Conservation (phyloP, 2,797 vertebrate species). For the Tangara arthus region DNA sequence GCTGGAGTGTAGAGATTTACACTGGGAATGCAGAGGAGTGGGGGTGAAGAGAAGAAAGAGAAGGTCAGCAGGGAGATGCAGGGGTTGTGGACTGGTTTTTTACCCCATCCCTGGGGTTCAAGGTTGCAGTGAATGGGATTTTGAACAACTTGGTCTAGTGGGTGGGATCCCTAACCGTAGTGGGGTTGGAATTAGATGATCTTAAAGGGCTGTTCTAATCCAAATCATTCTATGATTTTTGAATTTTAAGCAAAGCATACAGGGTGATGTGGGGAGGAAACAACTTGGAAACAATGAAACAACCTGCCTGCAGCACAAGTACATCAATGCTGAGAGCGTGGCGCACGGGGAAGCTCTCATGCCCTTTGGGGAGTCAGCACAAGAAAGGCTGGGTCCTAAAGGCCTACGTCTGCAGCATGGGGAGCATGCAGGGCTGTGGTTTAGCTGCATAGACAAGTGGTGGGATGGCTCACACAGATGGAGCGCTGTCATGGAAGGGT, state of each 20-base stretch:
- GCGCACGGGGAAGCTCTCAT: accelerated
- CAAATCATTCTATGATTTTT: background rate
- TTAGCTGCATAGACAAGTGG: background rate
- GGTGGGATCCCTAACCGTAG: background rate
- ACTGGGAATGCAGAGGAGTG: background rate
- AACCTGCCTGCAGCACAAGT: background rate
- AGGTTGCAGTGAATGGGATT: background rate
- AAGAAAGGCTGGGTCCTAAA: background rate
- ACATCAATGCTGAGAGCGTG: accelerated
- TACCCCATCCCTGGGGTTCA: background rate
- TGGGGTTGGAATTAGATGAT: background rate
- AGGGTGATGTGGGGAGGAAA: accelerated
- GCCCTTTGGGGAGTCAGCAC: background rate
- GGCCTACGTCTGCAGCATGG: no score
- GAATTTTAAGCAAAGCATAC: background rate
- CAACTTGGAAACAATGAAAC: background rate
- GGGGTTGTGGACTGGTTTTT: background rate
- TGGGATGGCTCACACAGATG: background rate
- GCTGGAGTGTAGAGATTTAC: background rate
- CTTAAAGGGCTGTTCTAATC: background rate
- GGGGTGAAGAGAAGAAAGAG: background rate
- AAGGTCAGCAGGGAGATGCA: background rate
- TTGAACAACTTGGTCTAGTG: background rate
- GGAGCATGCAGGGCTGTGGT: background rate
- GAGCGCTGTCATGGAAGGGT: accelerated